phyloP scores from a whole-genome alignment of 1,140 invertebrate species.

The Kradibia gibbosae region DNA sequence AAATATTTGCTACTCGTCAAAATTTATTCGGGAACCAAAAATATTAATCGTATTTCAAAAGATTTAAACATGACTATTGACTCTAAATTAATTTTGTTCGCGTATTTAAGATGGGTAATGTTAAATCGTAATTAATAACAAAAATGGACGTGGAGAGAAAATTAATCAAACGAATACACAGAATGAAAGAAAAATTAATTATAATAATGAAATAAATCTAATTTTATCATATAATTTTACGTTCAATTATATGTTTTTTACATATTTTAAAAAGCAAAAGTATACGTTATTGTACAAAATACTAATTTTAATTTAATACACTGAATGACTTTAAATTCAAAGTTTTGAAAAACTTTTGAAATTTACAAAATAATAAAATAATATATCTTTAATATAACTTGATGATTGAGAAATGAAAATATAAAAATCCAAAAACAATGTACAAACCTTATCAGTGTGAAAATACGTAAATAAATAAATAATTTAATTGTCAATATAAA shows the following conservation, averaged over 20 bases:
- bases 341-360: background rate
- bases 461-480: slow-evolving; percentile 37
- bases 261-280: no score
- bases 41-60: background rate
- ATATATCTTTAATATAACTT: slow-evolving; percentile 4
- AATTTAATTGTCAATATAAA: no score
- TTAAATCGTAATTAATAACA: background rate
- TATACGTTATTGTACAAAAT: background rate
- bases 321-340: background rate
- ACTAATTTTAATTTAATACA: background rate
- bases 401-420: slow-evolving; percentile 23
- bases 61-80: background rate
- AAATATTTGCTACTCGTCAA: background rate
- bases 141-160: background rate
- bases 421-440: slow-evolving; percentile 14
- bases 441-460: slow-evolving; percentile 10
- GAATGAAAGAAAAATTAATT: background rate
- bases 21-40: background rate
- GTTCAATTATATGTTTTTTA: background rate
- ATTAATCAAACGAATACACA: background rate
- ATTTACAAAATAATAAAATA: background rate
- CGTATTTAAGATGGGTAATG: background rate
- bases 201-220: background rate
- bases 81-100: background rate
- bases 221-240: background rate